Conservation (phyloP, 2,113 vertebrate genomes). For the Coptodon bakossiorum region DNA sequence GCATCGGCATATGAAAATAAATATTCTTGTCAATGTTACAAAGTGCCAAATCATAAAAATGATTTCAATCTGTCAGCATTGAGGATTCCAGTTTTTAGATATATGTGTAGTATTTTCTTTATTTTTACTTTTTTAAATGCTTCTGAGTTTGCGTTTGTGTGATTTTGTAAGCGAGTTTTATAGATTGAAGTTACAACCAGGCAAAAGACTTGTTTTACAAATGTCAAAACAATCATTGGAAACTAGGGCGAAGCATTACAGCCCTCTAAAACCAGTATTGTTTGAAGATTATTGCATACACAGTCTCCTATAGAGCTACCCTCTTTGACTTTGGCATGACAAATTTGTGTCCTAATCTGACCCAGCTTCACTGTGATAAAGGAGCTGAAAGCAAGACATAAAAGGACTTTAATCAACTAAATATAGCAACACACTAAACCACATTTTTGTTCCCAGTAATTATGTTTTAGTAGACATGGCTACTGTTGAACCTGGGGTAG, state of each 20-base stretch:
- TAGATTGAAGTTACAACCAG: background rate
- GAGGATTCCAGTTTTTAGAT: background rate
- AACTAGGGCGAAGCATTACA: background rate
- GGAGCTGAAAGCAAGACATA: background rate
- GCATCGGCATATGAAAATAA: background rate
- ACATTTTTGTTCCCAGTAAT: background rate
- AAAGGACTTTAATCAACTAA: background rate
- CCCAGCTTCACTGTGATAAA: background rate
- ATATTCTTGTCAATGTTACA: background rate
- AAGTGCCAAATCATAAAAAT: background rate
- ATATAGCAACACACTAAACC: background rate
- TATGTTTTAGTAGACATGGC: background rate
- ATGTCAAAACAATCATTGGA: background rate
- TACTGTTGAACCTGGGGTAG: background rate
- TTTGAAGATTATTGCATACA: background rate
- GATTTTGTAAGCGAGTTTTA: background rate
- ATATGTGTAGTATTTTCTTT: background rate
- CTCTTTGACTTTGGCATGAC: background rate
- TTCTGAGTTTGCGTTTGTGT: background rate
- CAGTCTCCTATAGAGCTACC: background rate
- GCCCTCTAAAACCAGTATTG: background rate
- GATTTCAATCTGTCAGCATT: rapidly evolving
- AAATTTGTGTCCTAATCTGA: background rate
- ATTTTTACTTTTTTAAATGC: background rate
- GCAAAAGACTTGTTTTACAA: background rate